Evolutionary conservation across 1,140 invertebrate species (phyloP).

Genomic region (Nixonia krombeini): DNA sequence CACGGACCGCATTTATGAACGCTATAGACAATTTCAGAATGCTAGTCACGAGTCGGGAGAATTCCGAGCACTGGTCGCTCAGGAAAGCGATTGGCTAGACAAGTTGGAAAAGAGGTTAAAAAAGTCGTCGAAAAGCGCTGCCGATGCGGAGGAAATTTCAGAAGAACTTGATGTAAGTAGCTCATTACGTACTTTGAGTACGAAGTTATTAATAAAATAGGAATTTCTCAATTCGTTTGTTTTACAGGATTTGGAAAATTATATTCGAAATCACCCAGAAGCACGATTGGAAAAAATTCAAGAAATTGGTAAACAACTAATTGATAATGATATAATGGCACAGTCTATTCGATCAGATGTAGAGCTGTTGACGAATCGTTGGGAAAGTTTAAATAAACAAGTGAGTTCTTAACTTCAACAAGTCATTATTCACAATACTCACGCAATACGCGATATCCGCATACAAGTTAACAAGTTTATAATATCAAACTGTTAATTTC

Average conservation of each 20-base stretch:
- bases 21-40: constrained; percentile 76
- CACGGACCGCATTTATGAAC: constrained; percentile 77
- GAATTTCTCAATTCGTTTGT: no score
- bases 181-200: neutral
- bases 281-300: constrained; percentile 82
- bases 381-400: constrained; percentile 79
- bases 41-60: constrained; percentile 83
- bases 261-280: constrained; percentile 83
- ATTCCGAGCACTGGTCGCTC: constrained; percentile 82
- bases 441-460: no score
- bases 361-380: constrained; percentile 77
- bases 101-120: constrained; percentile 85
- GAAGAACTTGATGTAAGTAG: constrained; percentile 88
- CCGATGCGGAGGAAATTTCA: constrained; percentile 95
- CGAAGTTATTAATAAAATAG: no score
- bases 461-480: no score
- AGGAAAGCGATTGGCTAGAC: constrained; percentile 87
- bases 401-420: constrained; percentile 57
- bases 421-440: neutral
- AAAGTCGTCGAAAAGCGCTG: constrained; percentile 79
- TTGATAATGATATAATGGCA: constrained; percentile 83
- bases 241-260: constrained; percentile 86
- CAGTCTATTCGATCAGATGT: constrained; percentile 80
- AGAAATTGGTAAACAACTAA: constrained; percentile 81
- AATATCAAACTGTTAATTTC: no score